Evolutionary conservation across 2,888 invertebrate species (phyloP), one percentile per base, ranked within the genome.

Genomic region (Tachina lurida): DNA sequence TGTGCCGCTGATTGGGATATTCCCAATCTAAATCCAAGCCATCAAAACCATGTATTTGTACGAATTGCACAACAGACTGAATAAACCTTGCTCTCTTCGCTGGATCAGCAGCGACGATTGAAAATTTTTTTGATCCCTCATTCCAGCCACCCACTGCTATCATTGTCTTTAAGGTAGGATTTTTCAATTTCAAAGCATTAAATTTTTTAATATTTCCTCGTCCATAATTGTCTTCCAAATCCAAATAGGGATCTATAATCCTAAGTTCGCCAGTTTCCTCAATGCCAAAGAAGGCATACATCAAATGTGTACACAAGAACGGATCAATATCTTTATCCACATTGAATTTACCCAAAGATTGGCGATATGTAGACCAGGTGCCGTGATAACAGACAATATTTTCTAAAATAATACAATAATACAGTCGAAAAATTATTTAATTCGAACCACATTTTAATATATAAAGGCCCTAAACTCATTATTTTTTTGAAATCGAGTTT

Each of bases 251-350:
- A 89, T 96, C 96, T 15, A 95, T 91, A 1, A 95, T 91, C 3
- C 93, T 90, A 0, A 96, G 89, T 0, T 91, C 92, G 1, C 95
- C 95, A 62, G 93, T 92, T 1, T 89, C 80, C 54, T 94, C 91
- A 12, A 97, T 93, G 0, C 96, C 97, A 43, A 95, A 94, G 89
- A 97, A 97, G 0, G 95, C 93, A 90, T 97, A 97, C 15, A 96
- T 94, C 62, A 96, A 78, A 89, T 97, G 97, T 0, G 97, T 96
- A 90, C 97, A 97, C 0, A 96, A 92, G 10, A 91, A 91, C 0
- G 96, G 94, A 88, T 96, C 94, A 56, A 97, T 95, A 83, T 96
- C 88, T 12, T 94, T 93, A n/a, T 58, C 78, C 0, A 96, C 94
- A 10, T 94, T 93, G 88, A 95, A 96, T 90, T 95, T 94, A 0